Base-by-base conservation (phyloP, 2,113 vertebrate species). In the Ophthalmolycus amberensis region DNA sequence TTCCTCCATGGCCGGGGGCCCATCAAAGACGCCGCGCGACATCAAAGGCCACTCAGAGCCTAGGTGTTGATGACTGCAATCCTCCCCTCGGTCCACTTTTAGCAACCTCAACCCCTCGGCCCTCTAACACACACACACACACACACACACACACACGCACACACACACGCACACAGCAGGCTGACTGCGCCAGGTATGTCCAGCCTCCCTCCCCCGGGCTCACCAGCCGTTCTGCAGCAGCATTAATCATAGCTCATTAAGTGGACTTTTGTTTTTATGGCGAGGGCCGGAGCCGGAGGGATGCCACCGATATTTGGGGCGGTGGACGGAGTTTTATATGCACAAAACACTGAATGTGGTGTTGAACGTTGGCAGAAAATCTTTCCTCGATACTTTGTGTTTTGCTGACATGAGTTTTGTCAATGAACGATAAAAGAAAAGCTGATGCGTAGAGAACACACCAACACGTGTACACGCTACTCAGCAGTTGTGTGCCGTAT, bases 21-120 rank as follows among this genome's bases (percentile, higher is more conserved):
- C 92, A 92, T 95, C 94, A 95, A 95, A 96, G 94, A 79, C 42
- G 46, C 89, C 74, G 91, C 82, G 22, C 75, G 59, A 91, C 94
- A 93, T 95, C 94, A 94, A 95, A 95, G 93, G 79, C 79, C 76
- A 77, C 82, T 87, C 89, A 87, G 79, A 92, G 88, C 83, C 84
- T 66, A 93, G 93, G 95, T 94, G 94, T 95, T 94, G 93, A 95
- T 94, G 94, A 94, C 94, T 93, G 87, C 90, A 89, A 91, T 94
- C 94, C 94, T 86, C 88, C 84, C 79, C 77, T 85, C 71, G 29
- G 92, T 91, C 93, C 92, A 84, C 90, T 94, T 95, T 95, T 94
- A 95, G 93, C 93, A 78, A 83, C 88, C 84, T 86, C 80, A 79
- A 76, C 74, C 89, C 83, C 71, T 71, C 71, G 44, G 76, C 62